These are phyloP conservation scores for Xiphorhynchus elegans DNA, from an alignment of 2,113 vertebrate genomes.

Conservation along the genomic window DNA sequence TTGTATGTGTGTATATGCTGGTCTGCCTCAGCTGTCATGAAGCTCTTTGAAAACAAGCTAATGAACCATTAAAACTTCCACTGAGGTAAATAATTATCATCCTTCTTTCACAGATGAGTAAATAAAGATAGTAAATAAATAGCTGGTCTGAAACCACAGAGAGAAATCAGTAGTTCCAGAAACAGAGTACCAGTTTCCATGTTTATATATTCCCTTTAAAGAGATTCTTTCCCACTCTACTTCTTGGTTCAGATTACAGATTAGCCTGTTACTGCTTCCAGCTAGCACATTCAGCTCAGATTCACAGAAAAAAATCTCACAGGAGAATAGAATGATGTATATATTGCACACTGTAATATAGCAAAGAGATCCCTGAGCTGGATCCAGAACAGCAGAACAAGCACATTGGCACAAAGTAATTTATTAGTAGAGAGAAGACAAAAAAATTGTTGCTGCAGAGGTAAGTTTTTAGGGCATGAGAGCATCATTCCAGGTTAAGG, in stretches of 20 bases:
- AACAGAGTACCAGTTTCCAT: background rate
- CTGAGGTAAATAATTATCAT: constrained; percentile 8
- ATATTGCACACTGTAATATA: background rate
- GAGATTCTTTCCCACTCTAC: background rate
- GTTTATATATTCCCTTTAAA: background rate
- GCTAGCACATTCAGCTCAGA: background rate
- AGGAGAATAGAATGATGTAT: background rate
- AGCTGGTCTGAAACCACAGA: background rate
- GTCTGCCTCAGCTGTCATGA: background rate
- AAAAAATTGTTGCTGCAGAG: background rate
- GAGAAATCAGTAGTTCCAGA: background rate
- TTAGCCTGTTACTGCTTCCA: background rate
- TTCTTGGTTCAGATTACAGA: background rate
- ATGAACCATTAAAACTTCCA: background rate
- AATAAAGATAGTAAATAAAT: constrained; percentile 8
- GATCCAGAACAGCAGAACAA: background rate
- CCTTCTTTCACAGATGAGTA: background rate
- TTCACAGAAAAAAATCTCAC: background rate
- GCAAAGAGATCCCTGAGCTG: background rate
- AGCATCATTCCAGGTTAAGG: background rate
- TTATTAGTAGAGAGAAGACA: background rate
- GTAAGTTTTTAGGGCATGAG: background rate
- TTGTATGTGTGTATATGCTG: background rate
- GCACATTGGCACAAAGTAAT: background rate
- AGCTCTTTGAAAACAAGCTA: constrained; percentile 16